A percentile compares a stretch with the other conserved stretches of the same genome.
These are phyloP conservation scores for Amiota minor DNA, from an alignment of 2,888 invertebrate genomes.

Conservation along the genomic window DNA sequence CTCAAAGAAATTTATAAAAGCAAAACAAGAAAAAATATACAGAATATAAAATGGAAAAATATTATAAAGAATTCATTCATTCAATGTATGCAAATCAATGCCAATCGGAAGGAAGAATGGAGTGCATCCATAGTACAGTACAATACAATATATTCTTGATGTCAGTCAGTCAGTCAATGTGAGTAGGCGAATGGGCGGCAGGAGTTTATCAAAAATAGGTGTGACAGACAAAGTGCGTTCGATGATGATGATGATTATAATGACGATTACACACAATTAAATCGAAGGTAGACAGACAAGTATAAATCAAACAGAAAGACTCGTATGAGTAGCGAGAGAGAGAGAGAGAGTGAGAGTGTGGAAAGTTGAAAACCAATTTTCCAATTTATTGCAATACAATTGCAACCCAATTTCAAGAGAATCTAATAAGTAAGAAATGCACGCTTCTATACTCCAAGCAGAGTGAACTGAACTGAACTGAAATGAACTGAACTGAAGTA, in stretches of 20 bases:
- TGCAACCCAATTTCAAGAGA: slow-evolving; percentile 23
- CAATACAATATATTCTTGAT: too few species aligned
- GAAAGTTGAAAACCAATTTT: slow-evolving; percentile 18
- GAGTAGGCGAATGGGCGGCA: slow-evolving; percentile 2
- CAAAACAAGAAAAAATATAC: too few species aligned
- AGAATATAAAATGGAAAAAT: too few species aligned
- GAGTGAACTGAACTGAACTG: too few species aligned
- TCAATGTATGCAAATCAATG: background rate
- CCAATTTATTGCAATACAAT: slow-evolving; percentile 25
- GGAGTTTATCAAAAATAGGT: background rate
- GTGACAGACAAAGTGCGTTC: slow-evolving; percentile 19
- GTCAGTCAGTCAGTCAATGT: background rate
- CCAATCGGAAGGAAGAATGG: background rate
- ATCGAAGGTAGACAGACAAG: slow-evolving; percentile 40
- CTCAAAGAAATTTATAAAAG: slow-evolving; percentile 16
- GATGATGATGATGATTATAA: slow-evolving; percentile 18
- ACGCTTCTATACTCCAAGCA: background rate
- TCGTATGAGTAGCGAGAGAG: too few species aligned
- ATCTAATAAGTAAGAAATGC: background rate
- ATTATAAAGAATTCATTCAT: too few species aligned
- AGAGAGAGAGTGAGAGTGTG: too few species aligned
- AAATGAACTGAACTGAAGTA: background rate
- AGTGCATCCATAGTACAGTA: background rate
- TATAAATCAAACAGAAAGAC: too few species aligned
- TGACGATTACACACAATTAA: slow-evolving; percentile 63